A percentile compares a stretch with the other conserved stretches of the same genome.
These are phyloP conservation scores for Lagopus muta DNA, from an alignment of 2,113 vertebrate genomes.

Conservation along the genomic window DNA sequence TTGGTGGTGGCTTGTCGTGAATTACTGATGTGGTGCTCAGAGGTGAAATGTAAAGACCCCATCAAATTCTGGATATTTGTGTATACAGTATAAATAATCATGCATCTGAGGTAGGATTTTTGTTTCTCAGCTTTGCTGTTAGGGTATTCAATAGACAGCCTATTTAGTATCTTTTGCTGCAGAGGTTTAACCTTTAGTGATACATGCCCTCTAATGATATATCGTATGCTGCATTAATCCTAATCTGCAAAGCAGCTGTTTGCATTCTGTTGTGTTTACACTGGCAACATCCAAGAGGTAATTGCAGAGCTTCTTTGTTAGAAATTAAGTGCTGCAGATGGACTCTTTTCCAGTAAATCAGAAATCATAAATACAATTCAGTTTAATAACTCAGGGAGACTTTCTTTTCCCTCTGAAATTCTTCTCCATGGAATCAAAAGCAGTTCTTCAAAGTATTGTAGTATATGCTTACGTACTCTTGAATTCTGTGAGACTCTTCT, in stretches of 20 bases:
- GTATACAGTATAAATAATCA: constrained; percentile 72
- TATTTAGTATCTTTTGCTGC: constrained; percentile 26
- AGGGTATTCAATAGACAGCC: background rate
- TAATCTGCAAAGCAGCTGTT: constrained; percentile 5
- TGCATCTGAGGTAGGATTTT: constrained; percentile 20
- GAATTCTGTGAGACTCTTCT: constrained; percentile 35
- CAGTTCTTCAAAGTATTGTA: constrained; percentile 6
- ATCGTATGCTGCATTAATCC: constrained; percentile 5
- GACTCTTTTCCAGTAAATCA: background rate
- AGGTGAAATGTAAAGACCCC: constrained; percentile 76
- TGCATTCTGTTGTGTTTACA: background rate
- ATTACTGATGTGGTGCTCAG: constrained; percentile 70
- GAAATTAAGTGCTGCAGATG: background rate
- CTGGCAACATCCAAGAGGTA: constrained; percentile 22
- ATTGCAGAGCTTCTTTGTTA: constrained; percentile 29
- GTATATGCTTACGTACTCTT: background rate
- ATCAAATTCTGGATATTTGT: constrained; percentile 72
- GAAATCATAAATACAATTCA: background rate
- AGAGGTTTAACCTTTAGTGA: background rate
- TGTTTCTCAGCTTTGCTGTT: background rate
- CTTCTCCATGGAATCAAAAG: constrained; percentile 39
- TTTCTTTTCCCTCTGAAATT: constrained; percentile 2
- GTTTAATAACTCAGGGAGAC: background rate
- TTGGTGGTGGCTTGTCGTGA: constrained; percentile 59
- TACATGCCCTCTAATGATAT: background rate